A percentile compares a stretch with the other conserved stretches of the same genome.
Conservation (phyloP, 1,140 invertebrate species). For the Stenopsyche tienmushanensis region DNA sequence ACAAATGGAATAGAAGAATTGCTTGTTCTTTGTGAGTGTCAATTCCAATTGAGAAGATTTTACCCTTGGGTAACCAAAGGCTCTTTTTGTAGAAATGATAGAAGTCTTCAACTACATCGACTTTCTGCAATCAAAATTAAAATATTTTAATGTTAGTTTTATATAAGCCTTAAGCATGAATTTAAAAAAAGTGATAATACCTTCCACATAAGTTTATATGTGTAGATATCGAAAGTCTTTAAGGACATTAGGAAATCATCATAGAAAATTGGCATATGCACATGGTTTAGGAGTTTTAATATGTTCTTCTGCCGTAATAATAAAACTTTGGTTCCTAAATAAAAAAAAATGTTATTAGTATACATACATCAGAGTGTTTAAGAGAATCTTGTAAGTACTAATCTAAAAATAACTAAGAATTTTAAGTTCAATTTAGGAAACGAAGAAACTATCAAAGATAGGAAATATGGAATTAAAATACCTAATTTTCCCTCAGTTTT, state of each 20-base stretch:
- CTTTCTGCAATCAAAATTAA: conserved; percentile 45
- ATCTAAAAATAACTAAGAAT: neutral
- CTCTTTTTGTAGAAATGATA: conserved; percentile 53
- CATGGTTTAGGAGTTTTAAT: conserved; percentile 45
- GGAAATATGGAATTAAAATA: neutral
- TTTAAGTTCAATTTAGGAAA: neutral
- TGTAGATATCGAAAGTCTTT: too few species aligned
- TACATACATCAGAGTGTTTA: too few species aligned
- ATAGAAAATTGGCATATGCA: conserved; percentile 43
- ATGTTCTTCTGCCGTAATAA: conserved; percentile 45
- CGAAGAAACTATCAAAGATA: neutral
- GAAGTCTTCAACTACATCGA: conserved; percentile 57
- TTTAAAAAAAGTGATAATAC: neutral
- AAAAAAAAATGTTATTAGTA: too few species aligned
- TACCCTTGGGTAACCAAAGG: conserved; percentile 49
- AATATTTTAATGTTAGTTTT: neutral
- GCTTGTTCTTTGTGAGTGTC: conserved; percentile 52
- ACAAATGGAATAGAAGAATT: conserved; percentile 52
- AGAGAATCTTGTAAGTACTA: conserved; percentile 5
- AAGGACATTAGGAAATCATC: too few species aligned
- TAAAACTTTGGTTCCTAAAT: neutral
- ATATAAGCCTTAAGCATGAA: neutral
- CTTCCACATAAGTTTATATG: conserved; percentile 36
- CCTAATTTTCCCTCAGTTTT: neutral
- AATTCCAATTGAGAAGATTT: conserved; percentile 58